Conservation (phyloP, 2,113 vertebrate species). For the Hemiprocne comata region DNA sequence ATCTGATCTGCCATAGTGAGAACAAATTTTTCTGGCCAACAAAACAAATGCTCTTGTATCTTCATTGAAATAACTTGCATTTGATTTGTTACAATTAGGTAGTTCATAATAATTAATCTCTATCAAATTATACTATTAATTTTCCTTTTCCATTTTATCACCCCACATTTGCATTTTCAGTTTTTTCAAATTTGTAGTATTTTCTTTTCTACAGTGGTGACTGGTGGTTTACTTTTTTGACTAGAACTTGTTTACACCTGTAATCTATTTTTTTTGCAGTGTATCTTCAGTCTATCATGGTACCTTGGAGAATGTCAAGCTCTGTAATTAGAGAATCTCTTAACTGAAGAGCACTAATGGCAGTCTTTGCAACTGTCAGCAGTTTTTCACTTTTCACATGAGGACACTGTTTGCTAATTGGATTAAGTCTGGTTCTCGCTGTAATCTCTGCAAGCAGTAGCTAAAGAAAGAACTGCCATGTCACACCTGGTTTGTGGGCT, state of each 20-base stretch:
- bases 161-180: background rate
- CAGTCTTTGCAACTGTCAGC: constrained; percentile 63
- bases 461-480: constrained; percentile 48
- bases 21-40: background rate
- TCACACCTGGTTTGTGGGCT: constrained; percentile 60
- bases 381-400: constrained; percentile 64
- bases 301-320: background rate
- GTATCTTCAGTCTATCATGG: background rate
- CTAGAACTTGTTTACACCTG: background rate
- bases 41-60: background rate
- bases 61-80: background rate
- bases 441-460: constrained; percentile 56
- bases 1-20: background rate
- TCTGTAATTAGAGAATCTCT: constrained; percentile 63
- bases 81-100: background rate
- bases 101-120: background rate
- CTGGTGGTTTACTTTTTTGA: background rate
- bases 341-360: constrained; percentile 46
- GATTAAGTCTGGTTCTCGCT: constrained; percentile 65
- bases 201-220: background rate
- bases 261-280: background rate
- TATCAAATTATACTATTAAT: background rate
- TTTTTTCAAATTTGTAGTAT: background rate
- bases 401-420: constrained; percentile 70
- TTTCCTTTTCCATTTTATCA: background rate